Conservation (phyloP, 2,113 vertebrate genomes). For the Leucoraja erinaceus region DNA sequence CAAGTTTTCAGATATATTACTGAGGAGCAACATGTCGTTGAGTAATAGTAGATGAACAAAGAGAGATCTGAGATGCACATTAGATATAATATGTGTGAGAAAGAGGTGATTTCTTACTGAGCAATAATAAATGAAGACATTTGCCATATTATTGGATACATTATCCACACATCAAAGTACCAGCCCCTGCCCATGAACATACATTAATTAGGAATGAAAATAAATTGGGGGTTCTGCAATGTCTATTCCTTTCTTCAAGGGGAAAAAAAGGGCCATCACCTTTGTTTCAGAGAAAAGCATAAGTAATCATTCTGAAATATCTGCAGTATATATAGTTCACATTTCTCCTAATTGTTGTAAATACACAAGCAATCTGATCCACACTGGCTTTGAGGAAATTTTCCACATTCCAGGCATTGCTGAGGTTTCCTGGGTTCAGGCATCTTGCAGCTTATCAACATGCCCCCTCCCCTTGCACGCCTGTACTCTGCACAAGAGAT, state of each 20-base stretch:
- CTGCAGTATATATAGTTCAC: conserved; percentile 22
- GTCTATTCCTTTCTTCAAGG: background rate
- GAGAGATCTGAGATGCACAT: no score
- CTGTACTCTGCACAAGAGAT: background rate
- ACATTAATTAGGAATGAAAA: background rate
- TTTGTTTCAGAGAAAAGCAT: background rate
- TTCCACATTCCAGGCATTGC: conserved; percentile 39
- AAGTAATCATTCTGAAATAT: conserved; percentile 17
- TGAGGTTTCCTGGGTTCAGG: conserved; percentile 35
- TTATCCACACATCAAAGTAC: background rate
- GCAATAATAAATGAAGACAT: background rate
- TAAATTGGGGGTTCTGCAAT: background rate
- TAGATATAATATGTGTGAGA: no score
- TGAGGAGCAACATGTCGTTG: no score
- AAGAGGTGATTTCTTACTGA: no score
- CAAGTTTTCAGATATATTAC: no score
- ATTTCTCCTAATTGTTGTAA: conserved; percentile 34
- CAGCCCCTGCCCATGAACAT: background rate
- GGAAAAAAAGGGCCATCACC: background rate
- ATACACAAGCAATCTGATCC: conserved; percentile 35
- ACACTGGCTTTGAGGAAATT: conserved; percentile 35
- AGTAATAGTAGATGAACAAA: no score
- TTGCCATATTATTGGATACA: background rate
- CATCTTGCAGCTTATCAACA: conserved; percentile 15
- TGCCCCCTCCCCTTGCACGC: background rate